Percentiles rank a stretch among this genome's conserved stretches.
These are phyloP conservation scores for Allacma fusca DNA, from an alignment of 2,888 invertebrate genomes.

Conservation along the genomic window DNA sequence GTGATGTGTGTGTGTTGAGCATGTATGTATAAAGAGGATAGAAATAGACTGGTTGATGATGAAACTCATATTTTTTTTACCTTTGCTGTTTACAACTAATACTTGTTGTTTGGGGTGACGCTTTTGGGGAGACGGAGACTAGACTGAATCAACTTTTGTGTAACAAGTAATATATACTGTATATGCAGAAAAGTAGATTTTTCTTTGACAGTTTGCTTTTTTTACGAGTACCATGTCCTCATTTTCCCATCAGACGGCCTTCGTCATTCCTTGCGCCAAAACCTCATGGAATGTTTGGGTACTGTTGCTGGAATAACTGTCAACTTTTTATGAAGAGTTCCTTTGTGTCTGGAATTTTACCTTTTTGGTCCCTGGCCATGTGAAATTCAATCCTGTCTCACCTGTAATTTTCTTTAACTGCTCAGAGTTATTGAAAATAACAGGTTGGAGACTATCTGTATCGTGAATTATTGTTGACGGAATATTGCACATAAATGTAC, in stretches of 20 bases:
- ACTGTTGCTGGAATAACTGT: conserved; percentile 37
- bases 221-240: conserved; percentile 40
- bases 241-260: conserved; percentile 38
- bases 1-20: no score
- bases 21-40: no score
- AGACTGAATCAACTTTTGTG: background rate
- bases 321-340: background rate
- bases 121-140: background rate
- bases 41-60: no score
- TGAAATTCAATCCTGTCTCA: no score
- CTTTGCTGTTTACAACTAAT: background rate
- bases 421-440: no score
- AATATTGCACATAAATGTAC: no score
- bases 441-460: no score
- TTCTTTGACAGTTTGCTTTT: conserved; percentile 11
- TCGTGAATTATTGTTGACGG: no score
- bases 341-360: background rate
- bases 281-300: no score
- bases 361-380: background rate
- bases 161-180: background rate
- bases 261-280: conserved; percentile 2
- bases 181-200: conserved; percentile 1
- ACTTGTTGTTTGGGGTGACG: background rate
- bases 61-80: background rate
- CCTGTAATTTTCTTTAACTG: no score